Evolutionary conservation across 2,113 vertebrate species (phyloP), one percentile per base, ranked within the genome.

Genomic region (Nipponia nippon): DNA sequence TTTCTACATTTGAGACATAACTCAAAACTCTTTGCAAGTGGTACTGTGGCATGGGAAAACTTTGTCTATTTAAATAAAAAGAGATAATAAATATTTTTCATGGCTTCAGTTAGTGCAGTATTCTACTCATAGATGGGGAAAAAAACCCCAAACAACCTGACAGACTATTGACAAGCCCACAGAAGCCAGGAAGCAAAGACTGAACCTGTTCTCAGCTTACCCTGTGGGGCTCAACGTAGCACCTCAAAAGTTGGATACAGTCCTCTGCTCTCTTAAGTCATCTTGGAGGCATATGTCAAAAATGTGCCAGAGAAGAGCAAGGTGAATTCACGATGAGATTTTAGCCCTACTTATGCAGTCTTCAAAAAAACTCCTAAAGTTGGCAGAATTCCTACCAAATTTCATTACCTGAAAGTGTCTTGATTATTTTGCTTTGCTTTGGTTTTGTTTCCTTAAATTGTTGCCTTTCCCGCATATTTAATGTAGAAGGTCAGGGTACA

Each of bases 1-100:
- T 95, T 93, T 89, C 78, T 52, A 59, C n/a, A 34, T 82, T 94
- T 75, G 75, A 58, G 42, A 87, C 25, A 82, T 46, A 92, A 66
- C 32, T 92, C 63, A 97, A 86, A 92, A 83, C 32, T 83, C 58
- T 96, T 83, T 73, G n/a, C 67, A 90, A 63, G 29, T 50, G 76
- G 25, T 59, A 63, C 22, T 83, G 21, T n/a, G 49, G 59, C 47
- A 65, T 32, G 38, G 63, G 40, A 82, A 90, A 89, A 42, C 16
- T 62, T 92, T 11, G 4, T 38, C 69, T 92, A 3, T 82, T 91
- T 89, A 82, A 95, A 93, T 55, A 61, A 83, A 81, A 85, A 77
- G 75, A 72, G 62, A 76, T 49, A 40, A 49, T 44, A 77, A 70
- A 81, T 66, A 71, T 53, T 75, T 94, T 91, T 69, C 20, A 79